Conservation (phyloP, 2,797 vertebrate genomes). For the Falco berigora region DNA sequence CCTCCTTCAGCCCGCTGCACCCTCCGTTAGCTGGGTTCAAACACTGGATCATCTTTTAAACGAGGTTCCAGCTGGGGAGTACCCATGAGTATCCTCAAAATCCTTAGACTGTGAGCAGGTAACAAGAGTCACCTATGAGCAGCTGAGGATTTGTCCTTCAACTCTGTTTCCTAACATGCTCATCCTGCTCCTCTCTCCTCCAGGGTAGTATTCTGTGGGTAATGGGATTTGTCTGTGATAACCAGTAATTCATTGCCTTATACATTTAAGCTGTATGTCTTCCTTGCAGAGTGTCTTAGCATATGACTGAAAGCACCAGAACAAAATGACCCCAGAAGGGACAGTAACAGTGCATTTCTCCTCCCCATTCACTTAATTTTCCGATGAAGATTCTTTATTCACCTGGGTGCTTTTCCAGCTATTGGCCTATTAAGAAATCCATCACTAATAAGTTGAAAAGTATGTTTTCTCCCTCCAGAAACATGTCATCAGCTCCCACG, state of each 20-base stretch:
- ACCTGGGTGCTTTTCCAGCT: neutral
- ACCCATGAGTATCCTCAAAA: neutral
- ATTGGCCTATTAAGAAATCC: neutral
- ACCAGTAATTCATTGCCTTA: neutral
- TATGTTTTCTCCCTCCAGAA: neutral
- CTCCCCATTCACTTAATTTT: neutral
- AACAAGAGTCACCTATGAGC: neutral
- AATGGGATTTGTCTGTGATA: neutral
- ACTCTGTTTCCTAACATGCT: neutral
- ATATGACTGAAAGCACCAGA: neutral
- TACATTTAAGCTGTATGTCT: neutral
- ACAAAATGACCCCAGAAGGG: neutral
- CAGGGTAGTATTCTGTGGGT: neutral
- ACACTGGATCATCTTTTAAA: neutral
- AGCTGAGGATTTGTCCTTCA: neutral
- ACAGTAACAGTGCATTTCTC: neutral
- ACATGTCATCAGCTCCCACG: neutral
- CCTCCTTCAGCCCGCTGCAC: neutral
- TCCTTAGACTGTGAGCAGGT: neutral
- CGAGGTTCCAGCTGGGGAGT: neutral
- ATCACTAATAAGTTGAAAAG: neutral
- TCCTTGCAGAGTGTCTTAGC: neutral
- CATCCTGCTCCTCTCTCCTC: neutral
- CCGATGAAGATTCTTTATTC: neutral
- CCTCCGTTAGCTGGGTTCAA: neutral